A percentile compares a stretch with the other conserved stretches of the same genome.
Evolutionary conservation across 2,888 invertebrate genomes (phyloP).

Genomic region (Cremastinae sp.): DNA sequence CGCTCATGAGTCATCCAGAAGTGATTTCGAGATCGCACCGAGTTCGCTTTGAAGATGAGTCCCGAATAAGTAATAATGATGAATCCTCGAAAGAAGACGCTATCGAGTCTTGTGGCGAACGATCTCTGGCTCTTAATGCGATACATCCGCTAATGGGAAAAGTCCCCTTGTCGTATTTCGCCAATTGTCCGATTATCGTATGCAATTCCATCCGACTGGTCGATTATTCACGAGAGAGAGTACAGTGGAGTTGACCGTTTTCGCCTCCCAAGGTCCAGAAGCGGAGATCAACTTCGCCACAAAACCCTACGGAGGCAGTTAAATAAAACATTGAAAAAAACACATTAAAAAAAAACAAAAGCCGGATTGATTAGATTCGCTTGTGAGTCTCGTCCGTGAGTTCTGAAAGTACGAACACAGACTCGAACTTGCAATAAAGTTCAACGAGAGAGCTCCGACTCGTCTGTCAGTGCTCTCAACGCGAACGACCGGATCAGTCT

Average conservation of each 20-base stretch:
- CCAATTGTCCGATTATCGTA: constrained; percentile 36
- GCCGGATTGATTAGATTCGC: constrained; percentile 57
- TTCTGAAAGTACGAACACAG: constrained; percentile 32
- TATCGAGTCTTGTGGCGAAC: neutral
- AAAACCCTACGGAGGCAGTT: constrained; percentile 6
- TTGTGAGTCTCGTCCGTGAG: constrained; percentile 33
- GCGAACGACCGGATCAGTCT: constrained; percentile 38
- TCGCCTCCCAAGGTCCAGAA: neutral
- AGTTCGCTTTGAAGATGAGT: too few relatives aligned
- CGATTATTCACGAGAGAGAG: constrained; percentile 6
- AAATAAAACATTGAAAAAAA: constrained; percentile 27
- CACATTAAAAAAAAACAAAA: constrained; percentile 18
- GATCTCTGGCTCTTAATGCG: constrained; percentile 9
- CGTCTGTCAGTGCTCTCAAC: constrained; percentile 25
- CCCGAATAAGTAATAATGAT: neutral
- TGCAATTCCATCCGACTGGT: constrained; percentile 15
- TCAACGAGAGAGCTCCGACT: constrained; percentile 37
- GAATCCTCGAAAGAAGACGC: neutral
- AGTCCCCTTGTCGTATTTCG: constrained; percentile 18
- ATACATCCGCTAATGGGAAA: constrained; percentile 23
- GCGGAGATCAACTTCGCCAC: constrained; percentile 18
- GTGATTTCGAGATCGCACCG: too few relatives aligned
- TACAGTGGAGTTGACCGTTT: constrained; percentile 26
- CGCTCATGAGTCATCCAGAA: too few relatives aligned
- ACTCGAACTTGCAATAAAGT: constrained; percentile 42